Evolutionary conservation across 2,888 invertebrate species (phyloP).

Genomic region (Thelaira solivaga): DNA sequence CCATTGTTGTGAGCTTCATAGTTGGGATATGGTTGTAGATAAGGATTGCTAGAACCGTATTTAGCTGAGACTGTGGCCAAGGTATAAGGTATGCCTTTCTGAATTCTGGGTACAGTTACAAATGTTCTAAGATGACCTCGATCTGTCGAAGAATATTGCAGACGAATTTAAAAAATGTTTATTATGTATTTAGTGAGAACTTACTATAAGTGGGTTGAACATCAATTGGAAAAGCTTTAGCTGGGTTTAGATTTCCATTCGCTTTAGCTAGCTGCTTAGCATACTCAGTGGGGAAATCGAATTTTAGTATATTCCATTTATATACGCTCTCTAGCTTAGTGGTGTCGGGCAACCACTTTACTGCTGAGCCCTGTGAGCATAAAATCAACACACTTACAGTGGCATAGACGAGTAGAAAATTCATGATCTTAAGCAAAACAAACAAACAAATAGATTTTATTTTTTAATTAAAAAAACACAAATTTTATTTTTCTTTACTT

Average conservation of each 20-base stretch:
- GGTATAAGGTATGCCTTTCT: conserved; percentile 84
- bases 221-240: conserved; percentile 80
- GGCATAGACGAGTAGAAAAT: not conserved
- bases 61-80: conserved; percentile 82
- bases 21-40: conserved; percentile 82
- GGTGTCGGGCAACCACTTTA: too few relatives aligned
- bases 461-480: too few relatives aligned
- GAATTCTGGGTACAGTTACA: conserved; percentile 85
- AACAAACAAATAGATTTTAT: too few relatives aligned
- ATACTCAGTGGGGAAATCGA: conserved; percentile 79
- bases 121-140: conserved; percentile 79
- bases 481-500: too few relatives aligned
- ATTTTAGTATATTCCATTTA: conserved; percentile 84
- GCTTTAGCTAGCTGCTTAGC: conserved; percentile 78
- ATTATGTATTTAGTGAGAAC: not conserved
- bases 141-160: not conserved
- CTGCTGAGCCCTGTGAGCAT: not conserved
- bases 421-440: too few relatives aligned
- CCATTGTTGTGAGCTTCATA: conserved; percentile 81
- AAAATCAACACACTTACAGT: not conserved
- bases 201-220: conserved; percentile 68
- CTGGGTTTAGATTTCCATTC: conserved; percentile 79
- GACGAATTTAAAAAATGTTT: not conserved
- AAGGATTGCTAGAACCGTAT: conserved; percentile 74
- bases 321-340: too few relatives aligned